Evolutionary conservation across 2,113 vertebrate genomes (phyloP).

Genomic region (Colaptes auratus): DNA sequence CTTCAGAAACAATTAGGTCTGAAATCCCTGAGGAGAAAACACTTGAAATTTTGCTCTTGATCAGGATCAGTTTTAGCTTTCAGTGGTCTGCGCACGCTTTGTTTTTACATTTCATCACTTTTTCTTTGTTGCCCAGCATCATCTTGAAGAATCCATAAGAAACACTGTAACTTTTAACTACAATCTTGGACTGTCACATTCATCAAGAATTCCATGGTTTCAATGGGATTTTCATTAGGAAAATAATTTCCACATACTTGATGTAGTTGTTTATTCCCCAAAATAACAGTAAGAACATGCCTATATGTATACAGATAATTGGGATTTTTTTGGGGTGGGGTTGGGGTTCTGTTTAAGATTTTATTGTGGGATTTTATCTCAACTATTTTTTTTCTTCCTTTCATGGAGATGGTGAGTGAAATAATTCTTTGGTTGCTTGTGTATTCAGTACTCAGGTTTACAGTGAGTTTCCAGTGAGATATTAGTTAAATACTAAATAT

Average conservation of each 20-base stretch:
- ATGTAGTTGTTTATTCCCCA: neutral
- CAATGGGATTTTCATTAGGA: neutral
- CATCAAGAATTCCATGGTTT: neutral
- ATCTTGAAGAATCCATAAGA: neutral
- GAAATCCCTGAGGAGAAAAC: neutral
- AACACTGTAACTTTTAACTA: neutral
- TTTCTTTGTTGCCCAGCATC: neutral
- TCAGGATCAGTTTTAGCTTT: neutral
- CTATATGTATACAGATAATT: neutral
- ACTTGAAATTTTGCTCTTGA: neutral
- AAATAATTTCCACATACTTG: neutral
- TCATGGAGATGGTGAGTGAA: neutral
- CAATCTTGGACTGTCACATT: neutral
- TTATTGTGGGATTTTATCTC: neutral
- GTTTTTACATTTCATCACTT: neutral
- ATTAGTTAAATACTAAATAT: neutral
- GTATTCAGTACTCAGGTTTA: neutral
- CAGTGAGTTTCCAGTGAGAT: neutral
- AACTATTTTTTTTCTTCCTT: neutral
- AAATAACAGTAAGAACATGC: neutral
- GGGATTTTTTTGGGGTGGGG: neutral
- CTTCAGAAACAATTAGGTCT: neutral
- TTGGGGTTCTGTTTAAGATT: neutral
- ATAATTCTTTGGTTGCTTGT: neutral
- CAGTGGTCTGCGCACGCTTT: neutral